These are phyloP conservation scores for Oscheius sp. DNA, from an alignment of 2,888 invertebrate genomes.

Conservation along the genomic window DNA sequence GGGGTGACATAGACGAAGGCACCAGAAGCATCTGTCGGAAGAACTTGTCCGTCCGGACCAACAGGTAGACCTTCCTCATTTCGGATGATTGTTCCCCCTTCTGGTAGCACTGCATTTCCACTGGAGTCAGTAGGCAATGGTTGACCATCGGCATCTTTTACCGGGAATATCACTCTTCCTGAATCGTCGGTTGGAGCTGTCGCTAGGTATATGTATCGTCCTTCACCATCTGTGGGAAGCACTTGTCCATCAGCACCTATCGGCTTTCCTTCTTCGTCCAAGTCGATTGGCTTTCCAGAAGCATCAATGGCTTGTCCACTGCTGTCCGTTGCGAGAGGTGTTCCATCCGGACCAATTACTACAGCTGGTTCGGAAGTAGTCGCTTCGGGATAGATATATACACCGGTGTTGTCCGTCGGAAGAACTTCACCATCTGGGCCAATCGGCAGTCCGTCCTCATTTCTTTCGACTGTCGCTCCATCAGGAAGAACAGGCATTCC, in stretches of 20 bases:
- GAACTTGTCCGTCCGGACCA: conserved; percentile 42
- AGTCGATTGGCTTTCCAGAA: conserved; percentile 28
- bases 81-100: conserved; percentile 36
- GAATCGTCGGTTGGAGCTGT: conserved; percentile 24
- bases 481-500: conserved; percentile 19
- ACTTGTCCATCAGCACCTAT: conserved; percentile 42
- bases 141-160: conserved; percentile 46
- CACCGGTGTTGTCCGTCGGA: conserved; percentile 36
- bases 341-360: conserved; percentile 55
- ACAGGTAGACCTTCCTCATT: conserved; percentile 51
- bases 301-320: conserved; percentile 39
- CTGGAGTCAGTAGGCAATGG: conserved; percentile 43
- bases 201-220: conserved; percentile 43
- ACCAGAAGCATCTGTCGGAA: conserved; percentile 58
- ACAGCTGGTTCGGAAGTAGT: conserved; percentile 44
- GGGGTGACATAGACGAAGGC: conserved; percentile 28
- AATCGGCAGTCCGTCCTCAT: conserved; percentile 50
- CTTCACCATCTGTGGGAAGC: conserved; percentile 38
- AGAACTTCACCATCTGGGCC: conserved; percentile 43
- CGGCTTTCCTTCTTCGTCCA: conserved; percentile 36
- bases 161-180: conserved; percentile 37
- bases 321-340: conserved; percentile 47
- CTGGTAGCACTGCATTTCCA: conserved; percentile 40
- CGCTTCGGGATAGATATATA: conserved; percentile 42
- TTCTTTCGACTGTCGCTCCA: conserved; percentile 37